Evolutionary conservation across 1,140 invertebrate genomes (phyloP).

Genomic region (Bombus polaris): DNA sequence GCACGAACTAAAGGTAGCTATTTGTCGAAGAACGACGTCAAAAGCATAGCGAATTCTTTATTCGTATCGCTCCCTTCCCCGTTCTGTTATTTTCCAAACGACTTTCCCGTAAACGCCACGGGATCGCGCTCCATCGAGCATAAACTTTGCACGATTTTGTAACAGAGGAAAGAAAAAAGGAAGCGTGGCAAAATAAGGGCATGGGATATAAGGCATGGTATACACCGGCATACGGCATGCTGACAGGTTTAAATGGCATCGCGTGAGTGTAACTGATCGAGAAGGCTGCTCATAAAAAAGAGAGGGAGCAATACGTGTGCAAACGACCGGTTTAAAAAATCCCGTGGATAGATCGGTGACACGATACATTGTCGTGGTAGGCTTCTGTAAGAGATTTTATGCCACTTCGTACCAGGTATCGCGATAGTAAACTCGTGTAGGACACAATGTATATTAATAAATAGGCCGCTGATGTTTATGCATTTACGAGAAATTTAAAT

Average conservation of each 20-base stretch:
- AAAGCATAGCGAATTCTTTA: conserved; percentile 8
- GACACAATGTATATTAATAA: neutral
- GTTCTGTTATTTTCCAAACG: conserved; percentile 4
- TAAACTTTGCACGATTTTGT: conserved; percentile 31
- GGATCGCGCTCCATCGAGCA: conserved; percentile 20
- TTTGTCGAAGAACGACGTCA: neutral
- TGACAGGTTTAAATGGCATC: conserved; percentile 10
- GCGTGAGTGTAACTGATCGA: conserved; percentile 21
- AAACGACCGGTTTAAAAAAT: neutral
- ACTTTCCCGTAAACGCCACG: conserved; percentile 9
- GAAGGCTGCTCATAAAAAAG: neutral
- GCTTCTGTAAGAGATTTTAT: neutral
- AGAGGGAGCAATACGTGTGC: neutral
- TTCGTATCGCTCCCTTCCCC: neutral
- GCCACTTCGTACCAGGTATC: too few relatives aligned
- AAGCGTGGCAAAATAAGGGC: conserved; percentile 13
- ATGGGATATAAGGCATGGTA: neutral
- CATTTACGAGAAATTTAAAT: neutral
- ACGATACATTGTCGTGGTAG: neutral
- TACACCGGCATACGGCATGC: neutral
- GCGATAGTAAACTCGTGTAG: neutral
- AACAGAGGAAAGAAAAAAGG: conserved; percentile 13
- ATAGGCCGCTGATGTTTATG: neutral
- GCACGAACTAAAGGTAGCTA: conserved; percentile 49
- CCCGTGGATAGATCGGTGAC: conserved; percentile 1